Base-by-base conservation (phyloP, 2,888 invertebrate genomes). In the Spicauda simplicius region DNA sequence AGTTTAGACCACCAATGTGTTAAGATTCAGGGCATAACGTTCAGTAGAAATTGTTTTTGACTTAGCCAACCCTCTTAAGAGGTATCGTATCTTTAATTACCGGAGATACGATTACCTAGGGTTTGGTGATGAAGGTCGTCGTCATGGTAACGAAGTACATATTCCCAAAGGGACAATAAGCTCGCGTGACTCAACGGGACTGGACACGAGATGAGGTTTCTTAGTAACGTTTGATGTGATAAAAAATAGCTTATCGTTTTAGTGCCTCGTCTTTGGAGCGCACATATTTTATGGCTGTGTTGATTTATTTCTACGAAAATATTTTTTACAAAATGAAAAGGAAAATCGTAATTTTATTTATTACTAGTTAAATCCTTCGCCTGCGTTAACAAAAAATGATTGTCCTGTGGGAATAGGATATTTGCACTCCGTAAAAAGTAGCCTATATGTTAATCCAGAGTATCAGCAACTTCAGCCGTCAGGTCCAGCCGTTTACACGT, bases 121-220 rank as follows among this genome's bases (percentile, higher is more conserved):
- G 18, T 11, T 25, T 50, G 52, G 50, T 50, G 56, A 57, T 30
- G 19, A 67, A 80, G 80, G 78, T 74, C 76, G 77, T 81, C 73
- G 77, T 74, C 74, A 79, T 76, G 72, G 77, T 69, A 75, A 83
- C 78, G 65, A 71, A 73, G 73, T 70, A 72, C 72, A 55, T 56
- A 57, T 60, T 80, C 85, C 79, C 82, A 1, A 4, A 37, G 72
- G 79, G 84, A 74, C 59, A 59, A 71, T 73, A 72, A 69, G 65
- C 66, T 71, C 61, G 71, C 71, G 69, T 66, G 61, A 57, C 63
- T 45, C 45, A 30, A 45, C 54, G 45, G 30, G 16, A 45, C 45
- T 68, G 64, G 66, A 64, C 69, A 59, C 58, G 64, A 65, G 69
- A 71, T 45, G 67, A 66, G 30, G 63, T 67, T 62, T 68, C 65